These are phyloP conservation scores for Urocynchramus pylzowi DNA, from an alignment of 2,113 vertebrate species.

Conservation along the genomic window DNA sequence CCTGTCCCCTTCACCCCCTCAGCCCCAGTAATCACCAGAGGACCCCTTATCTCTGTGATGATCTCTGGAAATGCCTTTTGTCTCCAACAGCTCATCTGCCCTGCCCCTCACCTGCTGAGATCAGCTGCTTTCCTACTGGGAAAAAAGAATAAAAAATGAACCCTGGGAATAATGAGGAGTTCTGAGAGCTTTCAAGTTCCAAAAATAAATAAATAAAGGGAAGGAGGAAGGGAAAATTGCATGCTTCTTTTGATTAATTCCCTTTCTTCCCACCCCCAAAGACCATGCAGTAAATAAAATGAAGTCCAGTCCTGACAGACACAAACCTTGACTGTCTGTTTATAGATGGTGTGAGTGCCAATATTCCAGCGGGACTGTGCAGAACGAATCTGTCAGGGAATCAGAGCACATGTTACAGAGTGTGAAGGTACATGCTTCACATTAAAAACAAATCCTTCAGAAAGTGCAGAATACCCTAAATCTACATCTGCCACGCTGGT, in stretches of 20 bases:
- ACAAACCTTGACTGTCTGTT: slow-evolving; percentile 42
- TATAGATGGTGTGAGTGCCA: slow-evolving; percentile 10
- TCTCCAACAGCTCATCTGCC: background rate
- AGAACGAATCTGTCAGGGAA: slow-evolving; percentile 21
- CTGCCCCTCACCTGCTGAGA: slow-evolving; percentile 12
- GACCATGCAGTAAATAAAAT: slow-evolving; percentile 9
- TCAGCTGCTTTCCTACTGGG: background rate
- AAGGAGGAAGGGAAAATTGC: background rate
- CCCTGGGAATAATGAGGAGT: background rate
- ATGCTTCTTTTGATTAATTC: slow-evolving; percentile 41
- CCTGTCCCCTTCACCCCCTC: background rate
- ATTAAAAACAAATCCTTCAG: slow-evolving; percentile 47
- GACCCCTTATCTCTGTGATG: background rate
- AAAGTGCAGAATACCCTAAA: slow-evolving; percentile 5
- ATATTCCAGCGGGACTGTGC: slow-evolving; percentile 27
- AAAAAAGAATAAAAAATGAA: background rate
- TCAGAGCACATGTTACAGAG: slow-evolving; percentile 46
- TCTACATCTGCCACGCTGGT: slow-evolving; percentile 37
- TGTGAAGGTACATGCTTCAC: slow-evolving; percentile 58
- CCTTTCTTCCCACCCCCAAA: slow-evolving; percentile 2
- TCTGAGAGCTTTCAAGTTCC: slow-evolving; percentile 8
- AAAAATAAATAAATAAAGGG: slow-evolving; percentile 14
- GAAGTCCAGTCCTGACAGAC: slow-evolving; percentile 30
- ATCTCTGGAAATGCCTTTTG: background rate
- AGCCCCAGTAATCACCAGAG: background rate